Base-by-base conservation (phyloP, 2,797 vertebrate species). In the Falco biarmicus region DNA sequence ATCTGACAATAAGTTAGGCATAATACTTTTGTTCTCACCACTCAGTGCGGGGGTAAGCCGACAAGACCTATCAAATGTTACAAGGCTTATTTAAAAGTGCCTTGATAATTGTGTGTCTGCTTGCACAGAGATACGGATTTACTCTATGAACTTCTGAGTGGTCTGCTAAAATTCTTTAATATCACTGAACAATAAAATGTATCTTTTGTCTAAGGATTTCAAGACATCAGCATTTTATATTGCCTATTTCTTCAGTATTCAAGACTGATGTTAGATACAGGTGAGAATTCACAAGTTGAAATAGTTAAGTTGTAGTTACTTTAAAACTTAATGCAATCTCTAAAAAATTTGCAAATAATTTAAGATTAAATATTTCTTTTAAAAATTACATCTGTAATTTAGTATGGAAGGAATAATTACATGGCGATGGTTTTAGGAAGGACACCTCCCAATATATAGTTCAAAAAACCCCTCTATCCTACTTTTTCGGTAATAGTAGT, bases 301-400 rank as follows among this genome's bases (percentile, higher is more conserved):
- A 89, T 57, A 95, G 25, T 43, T 51, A 94, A 78, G 15, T 41
- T 70, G 34, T 79, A 94, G 69, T 71, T 81, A 69, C 14, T 90
- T 56, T 64, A 84, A 95, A 81, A 77, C 32, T 57, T 47, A 28
- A 88, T 31, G 20, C 28, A 63, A 22, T 63, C 18, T 75, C 65
- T 83, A 39, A 37, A 69, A 90, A 91, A 83, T 71, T 64, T 83
- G 41, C 60, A 96, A 74, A 89, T 79, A 70, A 61, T 28, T 73
- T 45, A 51, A 89, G 60, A 76, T 65, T 84, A 88, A 77, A 80
- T 89, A 57, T 85, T 92, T 89, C 15, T 84, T 91, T 89, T 10
- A 94, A 95, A 96, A 95, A 59, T 63, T 26, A n/a, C 20, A 87
- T 28, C 71, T 84, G 28, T 71, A 78, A 45, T 81, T 90, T 87